Evolutionary conservation across 2,113 vertebrate species (phyloP).

Genomic region (Ciconia stormi): DNA sequence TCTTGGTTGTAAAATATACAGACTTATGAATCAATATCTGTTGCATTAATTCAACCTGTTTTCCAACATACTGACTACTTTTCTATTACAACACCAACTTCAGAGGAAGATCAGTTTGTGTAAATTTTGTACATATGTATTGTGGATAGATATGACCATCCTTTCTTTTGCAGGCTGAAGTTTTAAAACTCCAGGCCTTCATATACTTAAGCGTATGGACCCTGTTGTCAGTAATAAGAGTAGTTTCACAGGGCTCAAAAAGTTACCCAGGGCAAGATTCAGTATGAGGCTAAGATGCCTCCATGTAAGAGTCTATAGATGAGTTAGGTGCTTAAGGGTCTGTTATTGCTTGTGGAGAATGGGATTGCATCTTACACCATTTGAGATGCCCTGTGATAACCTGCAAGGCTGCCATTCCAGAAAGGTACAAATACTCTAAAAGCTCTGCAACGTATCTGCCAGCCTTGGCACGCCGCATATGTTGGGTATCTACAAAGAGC

Average conservation of each 20-base stretch:
- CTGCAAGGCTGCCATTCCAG: neutral
- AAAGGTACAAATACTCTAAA: neutral
- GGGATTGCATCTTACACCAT: neutral
- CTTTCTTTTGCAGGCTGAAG: neutral
- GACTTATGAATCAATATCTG: neutral
- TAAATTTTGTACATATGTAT: neutral
- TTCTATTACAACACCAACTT: accelerated
- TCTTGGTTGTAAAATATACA: neutral
- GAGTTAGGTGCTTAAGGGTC: neutral
- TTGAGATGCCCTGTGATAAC: neutral
- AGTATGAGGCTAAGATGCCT: neutral
- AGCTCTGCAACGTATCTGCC: neutral
- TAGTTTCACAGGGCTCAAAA: neutral
- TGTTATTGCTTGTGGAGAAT: neutral
- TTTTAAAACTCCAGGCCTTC: neutral
- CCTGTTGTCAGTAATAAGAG: accelerated
- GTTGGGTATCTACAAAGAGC: neutral
- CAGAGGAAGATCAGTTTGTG: neutral
- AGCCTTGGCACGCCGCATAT: neutral
- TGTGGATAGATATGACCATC: too few species aligned
- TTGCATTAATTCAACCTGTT: neutral
- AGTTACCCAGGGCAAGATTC: neutral
- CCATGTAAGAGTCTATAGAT: accelerated
- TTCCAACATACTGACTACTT: neutral
- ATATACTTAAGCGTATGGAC: neutral